Evolutionary conservation across 2,888 invertebrate genomes (phyloP), one percentile per base, ranked within the genome.

Genomic region (Choreutis nemorana): DNA sequence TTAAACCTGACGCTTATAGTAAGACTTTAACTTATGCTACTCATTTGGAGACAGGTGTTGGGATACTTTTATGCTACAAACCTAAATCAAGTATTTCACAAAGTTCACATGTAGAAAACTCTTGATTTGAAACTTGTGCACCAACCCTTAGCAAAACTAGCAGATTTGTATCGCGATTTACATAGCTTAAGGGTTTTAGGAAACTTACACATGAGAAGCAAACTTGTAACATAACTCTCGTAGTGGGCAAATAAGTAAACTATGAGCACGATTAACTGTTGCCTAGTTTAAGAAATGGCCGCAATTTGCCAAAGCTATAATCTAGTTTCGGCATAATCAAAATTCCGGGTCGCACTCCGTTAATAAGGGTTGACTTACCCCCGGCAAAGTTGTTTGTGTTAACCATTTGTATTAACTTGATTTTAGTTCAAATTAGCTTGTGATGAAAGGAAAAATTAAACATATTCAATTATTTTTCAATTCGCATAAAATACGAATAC

Each of bases 251-350:
- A 67, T 70, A 66, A 67, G 64, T 64, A 60, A 38, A 65, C 57
- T 64, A 45, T 40, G 52, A 66, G 66, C 63, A 56, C 65, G 64
- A 70, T 70, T 68, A 70, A 67, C 62, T 63, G 65, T 68, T 62
- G 52, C 60, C 59, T 64, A 67, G 64, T 64, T 71, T 67, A 66
- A 67, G 71, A 68, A 68, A 67, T 60, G 58, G 61, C 53, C 61
- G 57, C 59, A 54, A 64, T 65, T 58, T 61, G 59, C 58, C 60
- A 61, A 53, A 48, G 55, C 49, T 49, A 58, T 67, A 70, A 70
- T 70, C 70, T 67, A 59, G 64, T 70, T 70, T 58, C 52, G 56
- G 54, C 65, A 65, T 70, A 68, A 71, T 71, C 70, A 70, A 66
- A 71, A 71, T 70, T 67, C 63, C 47, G 66, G 67, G 68, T 63